These are phyloP conservation scores for Linepithema humile DNA, from an alignment of 1,140 invertebrate genomes.

Conservation along the genomic window DNA sequence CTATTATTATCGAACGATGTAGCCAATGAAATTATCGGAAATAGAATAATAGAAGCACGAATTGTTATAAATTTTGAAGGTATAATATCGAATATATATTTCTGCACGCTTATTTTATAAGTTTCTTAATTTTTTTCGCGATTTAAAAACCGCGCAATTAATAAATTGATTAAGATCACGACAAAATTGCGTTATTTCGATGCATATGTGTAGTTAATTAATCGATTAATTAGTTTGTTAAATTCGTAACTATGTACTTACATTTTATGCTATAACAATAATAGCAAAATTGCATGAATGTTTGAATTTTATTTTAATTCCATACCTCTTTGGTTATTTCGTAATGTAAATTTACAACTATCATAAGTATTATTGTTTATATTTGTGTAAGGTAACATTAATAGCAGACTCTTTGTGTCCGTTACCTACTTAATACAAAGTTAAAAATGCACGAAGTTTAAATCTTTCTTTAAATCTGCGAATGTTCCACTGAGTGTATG, in stretches of 20 bases:
- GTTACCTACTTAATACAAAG: conserved; percentile 76
- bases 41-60: conserved; percentile 28
- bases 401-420: conserved; percentile 61
- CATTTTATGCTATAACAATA: conserved; percentile 75
- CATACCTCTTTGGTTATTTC: conserved; percentile 50
- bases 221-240: conserved; percentile 74
- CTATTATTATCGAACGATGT: not conserved
- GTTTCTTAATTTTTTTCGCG: conserved; percentile 22
- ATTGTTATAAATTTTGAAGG: conserved; percentile 25
- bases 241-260: conserved; percentile 75
- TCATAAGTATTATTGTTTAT: conserved; percentile 78
- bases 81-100: conserved; percentile 14
- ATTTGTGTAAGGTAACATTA: conserved; percentile 71
- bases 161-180: conserved; percentile 57
- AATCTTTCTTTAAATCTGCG: conserved; percentile 50
- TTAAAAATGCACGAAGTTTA: conserved; percentile 79
- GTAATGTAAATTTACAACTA: conserved; percentile 76
- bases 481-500: conserved; percentile 53
- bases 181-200: conserved; percentile 72
- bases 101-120: not conserved
- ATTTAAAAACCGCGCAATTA: conserved; percentile 41
- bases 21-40: conserved; percentile 28
- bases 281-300: conserved; percentile 77
- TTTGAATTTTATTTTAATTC: conserved; percentile 56
- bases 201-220: conserved; percentile 73